A percentile compares a stretch with the other conserved stretches of the same genome.
Conservation (phyloP, 2,797 vertebrate species). For the Notamacropus eugenii region DNA sequence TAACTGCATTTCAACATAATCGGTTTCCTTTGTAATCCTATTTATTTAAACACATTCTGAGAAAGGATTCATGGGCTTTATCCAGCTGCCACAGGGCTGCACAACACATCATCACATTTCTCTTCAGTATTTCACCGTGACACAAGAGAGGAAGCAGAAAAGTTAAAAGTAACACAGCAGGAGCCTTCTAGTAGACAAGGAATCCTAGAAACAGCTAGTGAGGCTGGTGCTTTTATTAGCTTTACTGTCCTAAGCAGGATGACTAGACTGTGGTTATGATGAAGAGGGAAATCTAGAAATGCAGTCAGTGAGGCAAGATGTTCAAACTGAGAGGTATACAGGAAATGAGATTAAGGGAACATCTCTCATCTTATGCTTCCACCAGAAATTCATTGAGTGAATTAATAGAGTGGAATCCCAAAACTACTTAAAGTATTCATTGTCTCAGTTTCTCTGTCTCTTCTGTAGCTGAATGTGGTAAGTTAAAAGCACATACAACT, state of each 20-base stretch:
- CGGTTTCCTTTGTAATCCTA: not conserved
- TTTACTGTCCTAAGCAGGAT: not conserved
- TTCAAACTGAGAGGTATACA: not conserved
- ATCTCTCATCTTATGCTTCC: not conserved
- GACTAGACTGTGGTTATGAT: not conserved
- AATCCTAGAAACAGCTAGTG: not conserved
- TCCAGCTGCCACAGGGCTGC: not conserved
- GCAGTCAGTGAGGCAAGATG: not conserved
- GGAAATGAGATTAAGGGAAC: not conserved
- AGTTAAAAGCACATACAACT: too few relatives aligned
- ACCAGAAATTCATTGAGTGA: not conserved
- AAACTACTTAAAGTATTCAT: too few relatives aligned
- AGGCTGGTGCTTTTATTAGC: not conserved
- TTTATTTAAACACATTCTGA: too few relatives aligned
- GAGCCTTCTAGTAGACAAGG: not conserved
- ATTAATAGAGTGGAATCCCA: too few relatives aligned
- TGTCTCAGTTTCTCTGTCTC: too few relatives aligned
- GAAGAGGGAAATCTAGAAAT: not conserved
- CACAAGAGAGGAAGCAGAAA: not conserved
- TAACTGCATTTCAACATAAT: not conserved
- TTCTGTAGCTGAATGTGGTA: too few relatives aligned
- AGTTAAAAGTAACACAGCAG: not conserved
- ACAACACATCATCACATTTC: too few relatives aligned
- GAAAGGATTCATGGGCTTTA: not conserved
- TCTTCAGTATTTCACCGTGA: not conserved